Evolutionary conservation across 1,140 invertebrate genomes (phyloP), one percentile per base, ranked within the genome.

Genomic region (Ptiloglossa arizonensis): DNA sequence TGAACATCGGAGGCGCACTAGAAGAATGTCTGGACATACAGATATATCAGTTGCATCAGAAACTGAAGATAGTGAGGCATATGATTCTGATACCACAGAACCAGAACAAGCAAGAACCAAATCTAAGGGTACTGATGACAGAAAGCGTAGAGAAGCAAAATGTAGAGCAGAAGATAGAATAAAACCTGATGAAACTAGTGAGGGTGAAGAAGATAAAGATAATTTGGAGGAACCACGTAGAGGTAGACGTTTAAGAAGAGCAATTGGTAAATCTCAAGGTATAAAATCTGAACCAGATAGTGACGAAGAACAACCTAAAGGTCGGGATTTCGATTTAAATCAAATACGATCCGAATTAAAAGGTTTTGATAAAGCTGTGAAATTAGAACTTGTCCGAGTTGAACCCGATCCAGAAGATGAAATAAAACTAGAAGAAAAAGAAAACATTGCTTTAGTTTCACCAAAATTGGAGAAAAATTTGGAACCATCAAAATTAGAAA

Each of bases 321-420:
- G 95, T 19, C 92, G 96, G 5, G 96, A 96, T 87, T 97, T 96
- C 86, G 96, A 97, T 92, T 92, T 97, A 1, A 96, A 96, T 91
- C 95, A 97, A 92, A 97, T 97, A 74, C 92, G 96, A 80, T 97
- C 96, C 0, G 96, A 97, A 89, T 88, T 97, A 0, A 97, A 97
- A 90, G 96, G 96, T 27, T 95, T 97, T 38, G 94, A 94, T 66
- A 95, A 95, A 87, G 93, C 94, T 8, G 92, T 95, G 0, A 94
- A 94, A 87, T 70, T 93, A 57, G 87, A 93, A 50, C 76, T 91
- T 19, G 74, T 91, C 15, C 76, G 87, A 5, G 67, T 90, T 0
- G 90, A 92, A 19, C 81, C 88, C 0, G 87, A 88, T 5, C 63
- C 79, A 2, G 89, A 86, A 6, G 90, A 91, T 13, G 83, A 87